Percentiles rank a stretch among this genome's conserved stretches.
Evolutionary conservation across 2,113 vertebrate species (phyloP).

Genomic region (Peromyscus maniculatus): DNA sequence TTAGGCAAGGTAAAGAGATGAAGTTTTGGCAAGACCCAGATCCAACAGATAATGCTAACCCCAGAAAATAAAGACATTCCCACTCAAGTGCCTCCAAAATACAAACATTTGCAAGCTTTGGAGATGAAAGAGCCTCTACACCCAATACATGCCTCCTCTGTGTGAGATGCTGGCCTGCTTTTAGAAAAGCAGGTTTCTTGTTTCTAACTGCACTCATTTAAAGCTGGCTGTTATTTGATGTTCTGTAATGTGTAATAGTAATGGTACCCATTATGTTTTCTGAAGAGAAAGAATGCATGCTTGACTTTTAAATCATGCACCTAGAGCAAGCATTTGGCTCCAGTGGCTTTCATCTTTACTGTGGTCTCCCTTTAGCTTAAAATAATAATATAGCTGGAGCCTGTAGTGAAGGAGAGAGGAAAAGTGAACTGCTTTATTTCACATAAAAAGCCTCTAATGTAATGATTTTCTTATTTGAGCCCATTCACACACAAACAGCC

Average conservation of each 20-base stretch:
- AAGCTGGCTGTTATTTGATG: conserved; percentile 76
- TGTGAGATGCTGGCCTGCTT: conserved; percentile 71
- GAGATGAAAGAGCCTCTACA: conserved; percentile 47
- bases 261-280: conserved; percentile 10
- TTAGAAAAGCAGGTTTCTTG: conserved; percentile 68
- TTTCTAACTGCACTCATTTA: conserved; percentile 62
- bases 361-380: neutral
- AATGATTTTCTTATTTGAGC: conserved; percentile 37
- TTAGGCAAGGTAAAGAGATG: conserved; percentile 46
- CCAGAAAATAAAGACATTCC: conserved; percentile 66
- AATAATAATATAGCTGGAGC: neutral
- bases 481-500: neutral
- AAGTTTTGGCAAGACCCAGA: conserved; percentile 26
- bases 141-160: conserved; percentile 22
- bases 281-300: conserved; percentile 43
- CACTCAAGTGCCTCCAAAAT: conserved; percentile 52
- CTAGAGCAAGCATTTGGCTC: conserved; percentile 39
- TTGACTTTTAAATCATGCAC: conserved; percentile 52
- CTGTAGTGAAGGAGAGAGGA: neutral
- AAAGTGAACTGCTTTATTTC: conserved; percentile 14
- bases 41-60: conserved; percentile 54
- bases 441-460: neutral
- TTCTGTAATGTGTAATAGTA: conserved; percentile 48
- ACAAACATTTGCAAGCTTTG: conserved; percentile 49
- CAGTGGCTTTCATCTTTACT: neutral